These are phyloP conservation scores for Acanthochromis polyacanthus DNA, from an alignment of 2,113 vertebrate genomes.

Conservation along the genomic window DNA sequence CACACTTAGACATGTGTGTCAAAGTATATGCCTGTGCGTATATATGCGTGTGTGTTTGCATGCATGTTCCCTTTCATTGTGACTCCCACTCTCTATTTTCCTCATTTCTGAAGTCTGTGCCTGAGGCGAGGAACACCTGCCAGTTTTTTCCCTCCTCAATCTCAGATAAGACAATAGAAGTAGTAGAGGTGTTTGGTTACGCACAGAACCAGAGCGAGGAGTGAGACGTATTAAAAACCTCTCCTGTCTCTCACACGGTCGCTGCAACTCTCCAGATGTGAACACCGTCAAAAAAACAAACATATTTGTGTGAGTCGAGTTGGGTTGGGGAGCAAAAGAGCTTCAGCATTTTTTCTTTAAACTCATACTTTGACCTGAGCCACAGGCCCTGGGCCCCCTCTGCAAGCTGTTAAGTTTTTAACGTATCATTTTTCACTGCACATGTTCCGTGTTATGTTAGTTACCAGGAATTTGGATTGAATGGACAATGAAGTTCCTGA, in stretches of 20 bases:
- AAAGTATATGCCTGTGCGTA: slow-evolving; percentile 45
- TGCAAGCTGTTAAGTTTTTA: slow-evolving; percentile 83
- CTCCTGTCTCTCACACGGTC: slow-evolving; percentile 60
- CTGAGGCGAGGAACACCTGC: slow-evolving; percentile 79
- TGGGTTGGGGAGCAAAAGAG: slow-evolving; percentile 35
- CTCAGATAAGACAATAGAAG: slow-evolving; percentile 81
- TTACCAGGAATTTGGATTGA: slow-evolving; percentile 78
- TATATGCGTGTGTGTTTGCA: slow-evolving; percentile 34
- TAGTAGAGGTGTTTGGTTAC: slow-evolving; percentile 76
- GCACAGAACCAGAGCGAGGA: slow-evolving; percentile 61
- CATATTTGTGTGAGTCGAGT: slow-evolving; percentile 61
- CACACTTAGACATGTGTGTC: slow-evolving; percentile 66
- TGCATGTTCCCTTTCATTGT: slow-evolving; percentile 68
- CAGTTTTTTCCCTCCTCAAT: slow-evolving; percentile 68
- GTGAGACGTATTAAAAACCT: slow-evolving; percentile 68
- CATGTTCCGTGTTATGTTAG: slow-evolving; percentile 81
- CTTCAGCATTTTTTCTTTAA: slow-evolving; percentile 58
- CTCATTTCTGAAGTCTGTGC: slow-evolving; percentile 78
- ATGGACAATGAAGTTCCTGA: slow-evolving; percentile 81
- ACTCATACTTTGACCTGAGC: slow-evolving; percentile 78
- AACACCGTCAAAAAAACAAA: slow-evolving; percentile 54
- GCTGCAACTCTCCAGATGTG: slow-evolving; percentile 71
- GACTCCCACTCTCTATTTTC: slow-evolving; percentile 70
- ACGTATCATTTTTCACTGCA: slow-evolving; percentile 78
- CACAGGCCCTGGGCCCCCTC: slow-evolving; percentile 63